Evolutionary conservation across 2,113 vertebrate genomes (phyloP), one percentile per base, ranked within the genome.

Genomic region (Vidua chalybeata): DNA sequence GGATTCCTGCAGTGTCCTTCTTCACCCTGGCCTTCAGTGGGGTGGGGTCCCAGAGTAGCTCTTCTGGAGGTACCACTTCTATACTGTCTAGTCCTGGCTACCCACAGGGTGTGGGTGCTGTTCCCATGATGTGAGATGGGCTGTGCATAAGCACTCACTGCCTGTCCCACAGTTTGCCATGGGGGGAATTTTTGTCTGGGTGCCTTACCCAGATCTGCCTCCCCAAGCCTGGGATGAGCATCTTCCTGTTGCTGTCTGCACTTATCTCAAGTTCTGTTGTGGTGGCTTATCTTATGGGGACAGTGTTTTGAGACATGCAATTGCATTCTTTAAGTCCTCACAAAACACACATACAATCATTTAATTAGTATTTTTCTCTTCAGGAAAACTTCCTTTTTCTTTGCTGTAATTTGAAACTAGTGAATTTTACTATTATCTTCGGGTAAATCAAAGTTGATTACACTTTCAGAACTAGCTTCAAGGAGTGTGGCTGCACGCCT

Each of bases 401-500:
- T 67, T 81, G 1, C 3, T 16, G 7, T 64, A 63, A 21, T 59
- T 71, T 78, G 30, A 93, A 91, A 63, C 55, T 31, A 68, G 31
- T 39, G 31, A 77, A 20, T 78, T 91, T 90, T 81, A 51, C 5
- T 78, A 20, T 68, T 82, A 71, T 67, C 77, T 94, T 89, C 41
- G 55, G 43, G 39, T 45, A 89, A 91, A 72, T 84, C 52, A 31
- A 84, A 69, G 24, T 15, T 72, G 81, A 64, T 87, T 93, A 72
- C 48, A 35, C 51, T 63, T 93, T 87, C 56, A 75, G 56, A 91
- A 72, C 56, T 48, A 55, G n/a, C 46, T 89, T 81, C 78, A 69
- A 62, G 31, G 37, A 55, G 10, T 69, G 33, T 59, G 33, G 14
- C 9, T 69, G 14, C 43, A 37, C 4, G 10, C 20, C 27, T 91